Base-by-base conservation (phyloP, 2,797 vertebrate species). In the Myotis planiceps region DNA sequence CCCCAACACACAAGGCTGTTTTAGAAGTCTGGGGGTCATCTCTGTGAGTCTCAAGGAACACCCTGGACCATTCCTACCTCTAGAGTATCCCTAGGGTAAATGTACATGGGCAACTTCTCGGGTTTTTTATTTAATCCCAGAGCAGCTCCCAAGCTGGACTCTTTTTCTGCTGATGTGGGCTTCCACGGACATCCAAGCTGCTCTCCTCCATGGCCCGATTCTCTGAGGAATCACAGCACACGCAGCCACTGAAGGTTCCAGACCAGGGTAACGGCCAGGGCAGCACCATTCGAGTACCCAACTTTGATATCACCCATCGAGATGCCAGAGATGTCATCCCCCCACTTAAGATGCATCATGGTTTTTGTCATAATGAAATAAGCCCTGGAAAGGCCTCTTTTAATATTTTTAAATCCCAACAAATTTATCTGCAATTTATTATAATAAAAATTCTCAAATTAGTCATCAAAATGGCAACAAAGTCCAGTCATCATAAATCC, bases 401-500 rank as follows among this genome's bases (percentile, higher is more conserved):
- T 76, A 63, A 72, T 39, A 63, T 53, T 82, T 88, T 78, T 37
- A 94, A 85, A 63, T 60, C 13, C 47, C 12, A 82, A 42, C 90
- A 85, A 82, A 74, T 75, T 72, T 82, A 45, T 58, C 53, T 89
- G 53, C 4, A 29, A 76, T 92, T 92, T 39, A 65, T 74, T 80
- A 47, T 79, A 81, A 91, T 21, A 47, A 93, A 72, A 18, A 12
- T 13, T 39, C 96, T 93, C 21, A 51, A 87, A 42, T 90, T 66
- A 83, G 27, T 81, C 53, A 68, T 42, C 10, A 74, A 88, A 78
- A 93, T 93, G 69, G 18, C 53, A 58, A 84, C 15, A 72, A 71
- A 14, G 4, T 23, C 19, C 32, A 27, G 16, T 51, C 14, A 69
- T 34, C 19, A 68, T 47, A 69, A 93, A 83, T 90, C 23, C 19